phyloP scores from a whole-genome alignment of 2,888 invertebrate species.

The Hirudinaria manillensis region DNA sequence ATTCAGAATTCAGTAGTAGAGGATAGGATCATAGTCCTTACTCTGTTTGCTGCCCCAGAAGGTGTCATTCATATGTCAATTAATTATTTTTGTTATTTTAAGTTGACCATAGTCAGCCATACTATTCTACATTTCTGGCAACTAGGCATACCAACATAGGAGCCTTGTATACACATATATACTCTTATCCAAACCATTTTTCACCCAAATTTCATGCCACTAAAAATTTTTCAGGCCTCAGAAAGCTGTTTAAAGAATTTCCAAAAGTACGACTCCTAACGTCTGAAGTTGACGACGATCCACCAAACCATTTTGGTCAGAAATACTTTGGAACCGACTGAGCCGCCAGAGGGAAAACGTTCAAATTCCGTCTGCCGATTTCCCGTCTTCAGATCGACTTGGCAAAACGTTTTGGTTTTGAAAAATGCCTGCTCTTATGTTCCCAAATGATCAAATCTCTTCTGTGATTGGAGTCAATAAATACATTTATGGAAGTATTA shows the following conservation, averaged over 20 bases:
- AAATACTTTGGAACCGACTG: slow-evolving; percentile 97
- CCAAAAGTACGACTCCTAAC: slow-evolving; percentile 80
- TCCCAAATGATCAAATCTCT: too few species aligned
- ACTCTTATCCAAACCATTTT: not conserved
- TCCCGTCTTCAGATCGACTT: too few species aligned
- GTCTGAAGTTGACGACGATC: slow-evolving; percentile 86
- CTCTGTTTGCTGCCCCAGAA: slow-evolving; percentile 86
- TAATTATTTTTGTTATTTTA: not conserved
- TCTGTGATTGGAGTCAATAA: too few species aligned
- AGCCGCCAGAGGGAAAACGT: slow-evolving; percentile 32
- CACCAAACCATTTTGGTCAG: slow-evolving; percentile 95
- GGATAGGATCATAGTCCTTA: slow-evolving; percentile 89
- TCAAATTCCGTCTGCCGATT: too few species aligned
- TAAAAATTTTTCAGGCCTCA: slow-evolving; percentile 46
- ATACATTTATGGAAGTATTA: too few species aligned
- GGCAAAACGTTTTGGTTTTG: too few species aligned
- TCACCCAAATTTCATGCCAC: not conserved
- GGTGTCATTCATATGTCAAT: slow-evolving; percentile 46
- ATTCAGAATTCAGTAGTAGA: slow-evolving; percentile 89
- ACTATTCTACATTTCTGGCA: too few species aligned
- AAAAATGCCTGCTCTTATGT: too few species aligned
- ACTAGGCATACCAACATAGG: too few species aligned
- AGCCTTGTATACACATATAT: not conserved
- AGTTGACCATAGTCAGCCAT: too few species aligned
- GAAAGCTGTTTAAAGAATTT: slow-evolving; percentile 48